Percentiles rank a stretch among this genome's conserved stretches.
phyloP scores from a whole-genome alignment of 2,888 invertebrate genomes.

The Eretmocerus hayati region DNA sequence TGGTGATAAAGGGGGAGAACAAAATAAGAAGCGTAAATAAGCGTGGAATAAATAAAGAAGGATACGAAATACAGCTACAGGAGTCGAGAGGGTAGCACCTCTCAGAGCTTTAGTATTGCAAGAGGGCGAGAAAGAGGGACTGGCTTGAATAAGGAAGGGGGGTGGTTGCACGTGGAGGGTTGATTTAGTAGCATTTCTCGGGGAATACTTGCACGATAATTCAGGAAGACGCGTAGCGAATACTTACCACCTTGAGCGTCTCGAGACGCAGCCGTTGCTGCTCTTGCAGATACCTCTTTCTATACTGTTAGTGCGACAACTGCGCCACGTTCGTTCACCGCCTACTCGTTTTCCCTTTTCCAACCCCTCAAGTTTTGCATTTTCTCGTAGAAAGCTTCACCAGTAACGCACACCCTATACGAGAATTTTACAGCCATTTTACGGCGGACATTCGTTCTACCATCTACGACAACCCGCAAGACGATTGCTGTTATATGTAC shows the following conservation, averaged over 20 bases:
- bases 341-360: conserved; percentile 22
- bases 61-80: conserved; percentile 5
- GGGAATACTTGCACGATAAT: conserved; percentile 39
- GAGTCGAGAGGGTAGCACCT: conserved; percentile 12
- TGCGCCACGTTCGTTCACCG: conserved; percentile 10
- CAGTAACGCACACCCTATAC: conserved; percentile 17
- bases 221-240: conserved; percentile 39
- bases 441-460: no score
- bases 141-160: conserved; percentile 14
- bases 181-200: conserved; percentile 41
- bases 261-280: background rate
- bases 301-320: conserved; percentile 4
- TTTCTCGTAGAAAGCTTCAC: conserved; percentile 26
- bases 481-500: no score
- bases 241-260: conserved; percentile 32
- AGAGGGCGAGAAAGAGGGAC: conserved; percentile 4
- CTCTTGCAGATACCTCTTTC: conserved; percentile 10
- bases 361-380: conserved; percentile 28
- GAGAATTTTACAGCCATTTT: conserved; percentile 25
- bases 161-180: conserved; percentile 26
- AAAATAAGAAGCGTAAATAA: conserved; percentile 11
- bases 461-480: no score
- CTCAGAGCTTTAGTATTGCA: no score
- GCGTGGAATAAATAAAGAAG: conserved; percentile 17
- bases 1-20: background rate